Evolutionary conservation across 2,888 invertebrate genomes (phyloP), one percentile per base, ranked within the genome.

Genomic region (Chironomus tentans): DNA sequence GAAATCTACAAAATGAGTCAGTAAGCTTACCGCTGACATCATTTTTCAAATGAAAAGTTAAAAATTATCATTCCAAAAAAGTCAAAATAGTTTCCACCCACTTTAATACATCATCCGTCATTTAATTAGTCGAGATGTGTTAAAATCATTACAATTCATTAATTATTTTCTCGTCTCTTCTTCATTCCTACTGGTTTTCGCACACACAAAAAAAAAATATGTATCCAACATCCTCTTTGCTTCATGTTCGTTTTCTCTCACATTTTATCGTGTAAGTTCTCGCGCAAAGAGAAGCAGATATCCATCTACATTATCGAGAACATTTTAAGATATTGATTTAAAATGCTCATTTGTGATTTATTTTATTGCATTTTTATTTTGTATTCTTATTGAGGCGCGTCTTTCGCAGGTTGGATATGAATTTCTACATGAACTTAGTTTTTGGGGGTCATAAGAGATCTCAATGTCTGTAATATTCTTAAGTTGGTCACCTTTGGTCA

Each of bases 101-200:
- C 38, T 10, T 38, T 38, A 38, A 10, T 38, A 38, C 38, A 38
- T 38, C 38, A 38, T 38, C 10, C 18, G 68, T 68, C 68, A 68
- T 76, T 56, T 76, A 76, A 69, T 69, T 76, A 69, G 76, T 69
- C 21, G 18, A 68, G 56, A 56, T 76, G 65, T 65, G 73, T 65
- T 73, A 73, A 21, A 65, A 56, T 73, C 68, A 76, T 76, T 76
- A 75, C 61, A 74, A 65, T 48, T 68, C 74, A 68, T 68, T 68
- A 68, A 65, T 38, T 38, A 61, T 62, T 73, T 62, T 62, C 46
- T 13, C 46, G 4, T 24, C 38, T 73, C 15, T 61, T 73, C 28
- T 10, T 21, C 28, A 15, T 48, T 71, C 71, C 68, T 38, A 68
- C 68, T 65, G 65, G 65, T 21, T 13, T 65, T 65, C 15, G 56